These are phyloP conservation scores for Lasioglossum oenotherae DNA, from an alignment of 2,888 invertebrate genomes.

Conservation along the genomic window DNA sequence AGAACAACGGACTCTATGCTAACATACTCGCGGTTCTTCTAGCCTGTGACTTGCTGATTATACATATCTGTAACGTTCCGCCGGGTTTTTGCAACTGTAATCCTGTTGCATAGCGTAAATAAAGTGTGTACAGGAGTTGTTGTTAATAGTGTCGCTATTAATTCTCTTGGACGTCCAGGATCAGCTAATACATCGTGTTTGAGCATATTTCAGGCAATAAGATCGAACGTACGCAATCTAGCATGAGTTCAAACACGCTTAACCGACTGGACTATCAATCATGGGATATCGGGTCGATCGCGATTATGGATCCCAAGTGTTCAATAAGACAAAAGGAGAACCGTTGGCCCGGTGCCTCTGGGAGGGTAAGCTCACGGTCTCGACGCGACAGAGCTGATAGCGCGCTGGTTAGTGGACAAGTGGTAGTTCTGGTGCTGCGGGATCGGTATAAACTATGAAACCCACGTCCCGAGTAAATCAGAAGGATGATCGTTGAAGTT, in stretches of 20 bases:
- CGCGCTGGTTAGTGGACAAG: not conserved
- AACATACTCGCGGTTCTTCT: constrained; percentile 26
- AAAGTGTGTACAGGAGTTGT: not conserved
- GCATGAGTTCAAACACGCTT: not conserved
- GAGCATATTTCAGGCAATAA: not conserved
- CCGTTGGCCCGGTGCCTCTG: not conserved
- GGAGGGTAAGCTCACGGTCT: not conserved
- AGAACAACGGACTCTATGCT: constrained; percentile 5
- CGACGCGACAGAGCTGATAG: not conserved
- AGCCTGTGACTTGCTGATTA: not conserved
- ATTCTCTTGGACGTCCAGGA: not conserved
- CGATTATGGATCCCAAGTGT: not conserved
- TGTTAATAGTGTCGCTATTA: too few relatives aligned
- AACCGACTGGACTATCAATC: not conserved
- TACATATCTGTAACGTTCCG: not conserved
- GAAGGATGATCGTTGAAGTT: constrained; percentile 1
- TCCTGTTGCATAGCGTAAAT: too few relatives aligned
- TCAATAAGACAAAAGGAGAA: not conserved
- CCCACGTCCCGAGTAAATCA: not conserved
- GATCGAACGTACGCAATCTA: not conserved
- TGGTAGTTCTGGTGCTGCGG: not conserved
- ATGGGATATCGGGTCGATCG: not conserved
- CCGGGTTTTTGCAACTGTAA: not conserved
- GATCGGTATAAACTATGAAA: not conserved
- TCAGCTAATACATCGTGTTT: not conserved